These are phyloP conservation scores for Cottoperca gobio DNA, from an alignment of 2,797 vertebrate species.

Conservation along the genomic window DNA sequence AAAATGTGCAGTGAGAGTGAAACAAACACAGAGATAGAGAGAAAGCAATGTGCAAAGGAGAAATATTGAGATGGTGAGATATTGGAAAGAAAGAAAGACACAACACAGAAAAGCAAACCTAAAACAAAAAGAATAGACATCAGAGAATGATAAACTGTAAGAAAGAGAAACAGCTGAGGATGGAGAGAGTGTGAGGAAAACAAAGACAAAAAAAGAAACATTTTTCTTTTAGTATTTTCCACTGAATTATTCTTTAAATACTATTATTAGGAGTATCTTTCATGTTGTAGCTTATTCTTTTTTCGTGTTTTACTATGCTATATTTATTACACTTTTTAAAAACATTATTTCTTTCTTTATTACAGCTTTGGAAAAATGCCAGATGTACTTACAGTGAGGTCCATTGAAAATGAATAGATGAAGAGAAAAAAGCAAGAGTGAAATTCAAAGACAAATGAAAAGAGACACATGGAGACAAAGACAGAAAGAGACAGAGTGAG, in stretches of 20 bases:
- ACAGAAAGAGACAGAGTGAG: background rate
- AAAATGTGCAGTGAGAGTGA: background rate
- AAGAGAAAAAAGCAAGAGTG: background rate
- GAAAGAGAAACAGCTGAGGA: background rate
- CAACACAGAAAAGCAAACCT: background rate
- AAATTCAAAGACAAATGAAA: conserved; percentile 15
- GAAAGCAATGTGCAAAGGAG: background rate
- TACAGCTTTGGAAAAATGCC: background rate
- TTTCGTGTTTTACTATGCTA: background rate
- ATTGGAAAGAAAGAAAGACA: background rate
- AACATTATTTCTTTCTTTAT: background rate
- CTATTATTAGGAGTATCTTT: background rate
- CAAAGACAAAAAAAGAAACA: background rate
- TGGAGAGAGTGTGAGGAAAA: background rate
- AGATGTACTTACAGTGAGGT: background rate
- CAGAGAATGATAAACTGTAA: background rate
- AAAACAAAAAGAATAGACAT: background rate
- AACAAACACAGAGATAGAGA: background rate
- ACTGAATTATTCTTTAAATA: background rate
- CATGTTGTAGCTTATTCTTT: background rate
- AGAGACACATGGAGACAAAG: background rate
- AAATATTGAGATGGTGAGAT: background rate
- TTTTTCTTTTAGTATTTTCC: background rate
- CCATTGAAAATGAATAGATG: background rate
- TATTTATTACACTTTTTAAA: background rate